Percentiles rank a stretch among this genome's conserved stretches.
phyloP scores from a whole-genome alignment of 2,888 invertebrate genomes.

The Stenoptilia bipunctidactyla region DNA sequence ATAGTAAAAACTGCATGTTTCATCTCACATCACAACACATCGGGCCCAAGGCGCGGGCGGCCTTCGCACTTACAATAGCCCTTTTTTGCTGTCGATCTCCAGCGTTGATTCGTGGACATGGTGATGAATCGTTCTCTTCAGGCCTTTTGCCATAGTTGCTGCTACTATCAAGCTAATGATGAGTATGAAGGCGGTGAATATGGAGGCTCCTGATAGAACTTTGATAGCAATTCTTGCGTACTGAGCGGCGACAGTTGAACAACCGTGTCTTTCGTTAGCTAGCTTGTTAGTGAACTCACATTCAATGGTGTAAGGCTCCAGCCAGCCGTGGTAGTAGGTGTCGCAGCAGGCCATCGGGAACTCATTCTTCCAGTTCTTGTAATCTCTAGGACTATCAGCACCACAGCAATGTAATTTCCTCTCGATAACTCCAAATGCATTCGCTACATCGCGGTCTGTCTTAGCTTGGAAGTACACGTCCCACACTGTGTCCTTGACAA shows the following conservation, averaged over 20 bases:
- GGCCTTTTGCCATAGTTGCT: slow-evolving; percentile 26
- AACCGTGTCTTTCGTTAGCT: slow-evolving; percentile 55
- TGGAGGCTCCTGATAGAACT: slow-evolving; percentile 33
- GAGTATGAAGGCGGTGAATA: slow-evolving; percentile 40
- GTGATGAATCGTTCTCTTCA: slow-evolving; percentile 32
- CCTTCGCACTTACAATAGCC: slow-evolving; percentile 25
- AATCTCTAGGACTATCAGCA: slow-evolving; percentile 48
- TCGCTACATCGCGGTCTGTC: slow-evolving; percentile 28
- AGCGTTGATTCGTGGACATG: slow-evolving; percentile 24
- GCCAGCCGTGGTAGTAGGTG: slow-evolving; percentile 45
- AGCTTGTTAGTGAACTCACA: slow-evolving; percentile 53
- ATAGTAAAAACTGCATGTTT: background rate
- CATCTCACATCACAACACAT: background rate
- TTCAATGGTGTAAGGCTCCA: slow-evolving; percentile 39
- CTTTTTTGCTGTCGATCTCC: slow-evolving; percentile 54
- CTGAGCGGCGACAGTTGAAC: slow-evolving; percentile 41
- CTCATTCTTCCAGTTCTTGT: slow-evolving; percentile 44
- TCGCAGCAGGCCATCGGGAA: slow-evolving; percentile 59
- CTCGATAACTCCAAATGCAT: slow-evolving; percentile 39
- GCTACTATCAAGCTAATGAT: slow-evolving; percentile 33
- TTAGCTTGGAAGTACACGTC: slow-evolving; percentile 47
- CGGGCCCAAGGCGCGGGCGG: background rate
- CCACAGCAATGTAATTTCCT: slow-evolving; percentile 54
- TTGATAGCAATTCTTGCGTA: slow-evolving; percentile 44
- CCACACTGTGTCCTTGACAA: slow-evolving; percentile 52